Conservation (phyloP, 2,113 vertebrate species). For the Muntiacus muntjak region DNA sequence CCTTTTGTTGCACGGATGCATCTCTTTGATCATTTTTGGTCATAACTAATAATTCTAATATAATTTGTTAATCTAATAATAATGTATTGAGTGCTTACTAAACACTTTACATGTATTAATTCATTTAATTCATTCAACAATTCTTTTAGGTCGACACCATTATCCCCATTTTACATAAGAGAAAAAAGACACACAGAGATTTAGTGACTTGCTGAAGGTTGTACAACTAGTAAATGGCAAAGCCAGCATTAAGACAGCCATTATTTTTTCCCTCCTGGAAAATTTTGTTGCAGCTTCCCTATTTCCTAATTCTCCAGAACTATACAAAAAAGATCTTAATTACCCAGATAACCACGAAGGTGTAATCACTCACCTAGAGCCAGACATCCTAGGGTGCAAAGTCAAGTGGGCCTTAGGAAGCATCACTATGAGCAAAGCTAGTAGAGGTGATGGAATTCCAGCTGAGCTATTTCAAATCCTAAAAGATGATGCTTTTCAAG, state of each 20-base stretch:
- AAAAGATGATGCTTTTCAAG: background rate
- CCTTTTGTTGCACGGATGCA: background rate
- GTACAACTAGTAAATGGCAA: background rate
- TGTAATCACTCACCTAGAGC: background rate
- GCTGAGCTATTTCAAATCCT: background rate
- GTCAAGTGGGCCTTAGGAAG: background rate
- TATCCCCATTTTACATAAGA: conserved; percentile 19
- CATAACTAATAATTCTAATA: background rate
- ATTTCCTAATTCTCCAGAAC: background rate
- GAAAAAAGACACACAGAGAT: background rate
- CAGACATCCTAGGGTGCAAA: background rate
- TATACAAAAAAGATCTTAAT: background rate
- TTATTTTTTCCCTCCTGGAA: background rate
- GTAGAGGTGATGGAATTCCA: background rate
- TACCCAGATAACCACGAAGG: background rate
- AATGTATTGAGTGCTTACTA: background rate
- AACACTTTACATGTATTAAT: background rate
- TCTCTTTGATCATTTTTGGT: background rate
- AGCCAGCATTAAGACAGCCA: background rate
- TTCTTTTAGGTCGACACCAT: background rate
- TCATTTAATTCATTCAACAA: conserved; percentile 2
- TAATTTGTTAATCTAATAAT: background rate
- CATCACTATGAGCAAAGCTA: background rate
- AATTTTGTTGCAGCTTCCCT: background rate
- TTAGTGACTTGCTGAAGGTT: background rate